Evolutionary conservation across 2,888 invertebrate genomes (phyloP), one percentile per base, ranked within the genome.

Genomic region (Gymnoscelis rufifasciata): DNA sequence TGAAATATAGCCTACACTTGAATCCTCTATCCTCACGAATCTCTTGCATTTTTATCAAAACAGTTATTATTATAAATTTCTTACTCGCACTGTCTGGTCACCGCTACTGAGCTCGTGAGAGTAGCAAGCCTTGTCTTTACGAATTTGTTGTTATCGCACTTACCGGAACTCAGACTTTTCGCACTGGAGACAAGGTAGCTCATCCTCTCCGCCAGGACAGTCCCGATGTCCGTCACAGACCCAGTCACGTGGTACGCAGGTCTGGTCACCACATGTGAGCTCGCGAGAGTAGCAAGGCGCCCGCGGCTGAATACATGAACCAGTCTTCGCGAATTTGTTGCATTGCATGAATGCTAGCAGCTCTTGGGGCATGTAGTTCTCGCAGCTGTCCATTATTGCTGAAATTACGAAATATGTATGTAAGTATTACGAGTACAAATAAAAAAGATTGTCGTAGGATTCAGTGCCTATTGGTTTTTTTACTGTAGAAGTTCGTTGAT

Each of bases 371-470:
- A 93, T 90, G 39, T 89, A 76, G 11, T 90, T 90, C 2, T 90
- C 90, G 58, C 93, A 93, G 47, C 86, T 67, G 51, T 92, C 92
- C 19, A 90, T 75, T 31, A 93, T 90, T 26, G 91, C 92, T 92
- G 73, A 81, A 77, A 15, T 26, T 7, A 2, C 7, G 10, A 35
- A 1, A 1, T n/a, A 19, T 6, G 4, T 1, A 11, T 10, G 15
- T 15, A 8, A 33, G 24, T 24, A 0, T 7, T 10, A 28, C 2
- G 1, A 10, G 5, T 1, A 28, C 7, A 13, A 13, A 12, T n/a
- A n/a, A n/a, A n/a, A n/a, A n/a, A n/a, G n/a, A n/a, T n/a, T n/a
- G n/a, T n/a, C n/a, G n/a, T n/a, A n/a, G n/a, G n/a, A n/a, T n/a
- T n/a, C n/a, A n/a, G n/a, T n/a, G n/a, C n/a, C n/a, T n/a, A n/a